Conservation (phyloP, 1,140 invertebrate genomes). For the Pseudomyrmex flavicornis region DNA sequence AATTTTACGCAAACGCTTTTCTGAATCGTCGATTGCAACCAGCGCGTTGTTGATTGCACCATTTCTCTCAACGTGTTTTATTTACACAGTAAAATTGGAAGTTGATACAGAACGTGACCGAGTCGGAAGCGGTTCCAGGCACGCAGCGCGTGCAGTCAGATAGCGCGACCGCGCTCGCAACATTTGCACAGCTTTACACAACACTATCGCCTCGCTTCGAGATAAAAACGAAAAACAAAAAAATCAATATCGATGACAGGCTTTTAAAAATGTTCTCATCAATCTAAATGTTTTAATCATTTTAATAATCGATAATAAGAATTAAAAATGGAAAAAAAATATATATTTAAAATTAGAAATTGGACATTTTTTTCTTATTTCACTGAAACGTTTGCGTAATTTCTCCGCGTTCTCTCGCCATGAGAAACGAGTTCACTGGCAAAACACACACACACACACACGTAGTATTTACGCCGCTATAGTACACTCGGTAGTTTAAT, state of each 20-base stretch:
- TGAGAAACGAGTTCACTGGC: not conserved
- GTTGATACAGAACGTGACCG: conserved; percentile 42
- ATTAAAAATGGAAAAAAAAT: too few relatives aligned
- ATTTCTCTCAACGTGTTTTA: conserved; percentile 48
- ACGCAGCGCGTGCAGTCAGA: conserved; percentile 9
- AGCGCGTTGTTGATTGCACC: conserved; percentile 41
- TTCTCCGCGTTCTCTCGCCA: not conserved
- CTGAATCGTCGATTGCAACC: conserved; percentile 26
- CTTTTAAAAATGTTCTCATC: too few relatives aligned
- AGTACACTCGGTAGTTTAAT: not conserved
- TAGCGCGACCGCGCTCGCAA: not conserved
- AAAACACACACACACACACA: not conserved
- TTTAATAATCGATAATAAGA: too few relatives aligned
- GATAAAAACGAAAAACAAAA: too few relatives aligned
- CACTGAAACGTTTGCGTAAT: too few relatives aligned
- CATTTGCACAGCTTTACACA: conserved; percentile 9
- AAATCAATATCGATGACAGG: too few relatives aligned
- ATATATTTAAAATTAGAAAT: too few relatives aligned
- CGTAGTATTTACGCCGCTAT: not conserved
- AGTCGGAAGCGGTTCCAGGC: not conserved
- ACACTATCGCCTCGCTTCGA: not conserved
- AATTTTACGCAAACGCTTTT: conserved; percentile 23
- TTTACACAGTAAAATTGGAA: conserved; percentile 42
- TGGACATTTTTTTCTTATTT: too few relatives aligned
- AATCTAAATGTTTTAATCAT: too few relatives aligned